These are phyloP conservation scores for Amphilophus citrinellus DNA, from an alignment of 2,113 vertebrate genomes.

Conservation along the genomic window DNA sequence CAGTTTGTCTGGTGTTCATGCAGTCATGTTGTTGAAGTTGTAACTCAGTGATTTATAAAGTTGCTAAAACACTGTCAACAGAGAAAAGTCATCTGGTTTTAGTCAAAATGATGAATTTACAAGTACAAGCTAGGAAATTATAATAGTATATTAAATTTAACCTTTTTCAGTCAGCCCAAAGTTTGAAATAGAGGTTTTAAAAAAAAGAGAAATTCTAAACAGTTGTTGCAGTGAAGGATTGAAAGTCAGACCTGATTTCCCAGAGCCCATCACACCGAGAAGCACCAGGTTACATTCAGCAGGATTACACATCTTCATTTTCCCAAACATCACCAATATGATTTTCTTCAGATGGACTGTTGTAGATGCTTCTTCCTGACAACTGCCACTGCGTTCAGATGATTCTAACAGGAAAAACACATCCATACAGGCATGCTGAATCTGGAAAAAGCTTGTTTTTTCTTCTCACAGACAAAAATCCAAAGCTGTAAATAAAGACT, in stretches of 20 bases:
- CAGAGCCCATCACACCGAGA: conserved; percentile 28
- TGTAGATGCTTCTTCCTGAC: neutral
- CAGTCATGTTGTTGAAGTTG: neutral
- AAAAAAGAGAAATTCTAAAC: neutral
- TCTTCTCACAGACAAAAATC: neutral
- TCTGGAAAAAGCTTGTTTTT: neutral
- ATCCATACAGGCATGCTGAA: neutral
- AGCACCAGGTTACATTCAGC: conserved; percentile 40
- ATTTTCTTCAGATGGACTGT: neutral
- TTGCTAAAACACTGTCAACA: neutral
- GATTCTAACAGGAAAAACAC: neutral
- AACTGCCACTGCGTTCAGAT: neutral
- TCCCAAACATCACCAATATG: conserved; percentile 16
- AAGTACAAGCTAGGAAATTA: neutral
- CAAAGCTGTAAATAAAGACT: neutral
- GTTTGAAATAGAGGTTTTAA: accelerated
- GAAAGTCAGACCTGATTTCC: conserved; percentile 26
- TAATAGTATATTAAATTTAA: too few relatives aligned
- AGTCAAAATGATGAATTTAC: accelerated
- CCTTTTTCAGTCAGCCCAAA: neutral
- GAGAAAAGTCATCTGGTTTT: neutral
- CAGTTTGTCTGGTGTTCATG: neutral
- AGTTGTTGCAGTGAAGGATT: neutral
- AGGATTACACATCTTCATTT: conserved; percentile 9
- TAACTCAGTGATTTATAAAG: neutral